These are phyloP conservation scores for Corythaeola cristata DNA, from an alignment of 2,113 vertebrate species.

Conservation along the genomic window DNA sequence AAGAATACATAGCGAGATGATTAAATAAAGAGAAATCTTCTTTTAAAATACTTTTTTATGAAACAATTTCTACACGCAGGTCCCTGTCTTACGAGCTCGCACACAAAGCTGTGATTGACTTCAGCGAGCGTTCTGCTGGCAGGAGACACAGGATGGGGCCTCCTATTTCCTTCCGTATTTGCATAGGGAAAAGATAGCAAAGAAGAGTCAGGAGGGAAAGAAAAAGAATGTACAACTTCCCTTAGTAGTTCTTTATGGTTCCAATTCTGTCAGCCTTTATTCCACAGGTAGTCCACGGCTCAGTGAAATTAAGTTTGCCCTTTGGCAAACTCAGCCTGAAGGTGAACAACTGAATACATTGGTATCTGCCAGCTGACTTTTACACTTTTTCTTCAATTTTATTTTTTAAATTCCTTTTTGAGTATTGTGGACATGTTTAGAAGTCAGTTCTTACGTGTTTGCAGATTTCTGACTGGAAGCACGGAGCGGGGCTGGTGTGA, in stretches of 20 bases:
- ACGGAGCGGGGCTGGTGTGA: not conserved
- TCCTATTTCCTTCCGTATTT: not conserved
- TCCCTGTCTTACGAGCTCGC: not conserved
- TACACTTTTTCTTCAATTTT: not conserved
- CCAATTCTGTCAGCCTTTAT: not conserved
- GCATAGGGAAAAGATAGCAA: not conserved
- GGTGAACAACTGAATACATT: not conserved
- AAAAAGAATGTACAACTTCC: not conserved
- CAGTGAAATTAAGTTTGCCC: not conserved
- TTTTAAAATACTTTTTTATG: not conserved
- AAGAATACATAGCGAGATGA: not conserved
- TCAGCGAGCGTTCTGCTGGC: not conserved
- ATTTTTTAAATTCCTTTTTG: not conserved
- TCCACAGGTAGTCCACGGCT: not conserved
- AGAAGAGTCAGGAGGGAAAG: not conserved
- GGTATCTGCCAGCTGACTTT: not conserved
- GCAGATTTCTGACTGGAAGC: not conserved
- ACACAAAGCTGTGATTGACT: not conserved
- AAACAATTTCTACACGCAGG: not conserved
- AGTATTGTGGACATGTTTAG: not conserved
- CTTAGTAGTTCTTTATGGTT: not conserved
- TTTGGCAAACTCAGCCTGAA: not conserved
- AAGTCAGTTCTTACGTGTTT: not conserved
- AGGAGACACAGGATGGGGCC: not conserved
- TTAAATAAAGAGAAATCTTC: conserved; percentile 13